phyloP scores from a whole-genome alignment of 2,888 invertebrate genomes.

The Drosophila suboccidentalis region DNA sequence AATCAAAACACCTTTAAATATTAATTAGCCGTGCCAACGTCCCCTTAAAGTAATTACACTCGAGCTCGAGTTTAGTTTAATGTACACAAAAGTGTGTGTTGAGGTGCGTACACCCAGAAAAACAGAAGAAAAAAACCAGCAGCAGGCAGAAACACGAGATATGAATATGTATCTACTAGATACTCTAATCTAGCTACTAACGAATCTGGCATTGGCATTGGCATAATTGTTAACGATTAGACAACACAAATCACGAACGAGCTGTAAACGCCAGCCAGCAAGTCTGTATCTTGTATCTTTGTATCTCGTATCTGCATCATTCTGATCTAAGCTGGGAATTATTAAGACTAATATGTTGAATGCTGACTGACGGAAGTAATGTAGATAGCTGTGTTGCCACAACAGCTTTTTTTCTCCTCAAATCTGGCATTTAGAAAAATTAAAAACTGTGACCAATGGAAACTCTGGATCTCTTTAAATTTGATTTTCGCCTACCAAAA shows the following conservation, averaged over 20 bases:
- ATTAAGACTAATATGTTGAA: slow-evolving; percentile 72
- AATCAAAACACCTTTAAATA: slow-evolving; percentile 76
- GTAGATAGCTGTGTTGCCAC: slow-evolving; percentile 29
- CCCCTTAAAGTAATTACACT: slow-evolving; percentile 53
- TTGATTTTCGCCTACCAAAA: too few relatives aligned
- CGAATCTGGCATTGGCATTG: slow-evolving; percentile 37
- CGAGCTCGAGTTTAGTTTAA: slow-evolving; percentile 11
- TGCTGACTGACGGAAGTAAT: slow-evolving; percentile 78
- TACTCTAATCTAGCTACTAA: slow-evolving; percentile 52
- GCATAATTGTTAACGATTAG: slow-evolving; percentile 75
- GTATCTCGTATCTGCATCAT: slow-evolving; percentile 29
- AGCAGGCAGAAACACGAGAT: neutral
- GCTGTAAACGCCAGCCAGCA: slow-evolving; percentile 57
- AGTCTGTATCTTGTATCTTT: slow-evolving; percentile 5
- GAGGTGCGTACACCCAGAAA: slow-evolving; percentile 66
- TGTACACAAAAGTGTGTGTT: slow-evolving; percentile 59
- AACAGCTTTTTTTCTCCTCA: neutral
- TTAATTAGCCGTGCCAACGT: slow-evolving; percentile 64
- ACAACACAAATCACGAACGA: slow-evolving; percentile 76
- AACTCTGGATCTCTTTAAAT: neutral
- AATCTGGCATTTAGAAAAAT: neutral
- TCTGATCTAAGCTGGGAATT: slow-evolving; percentile 67
- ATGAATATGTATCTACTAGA: slow-evolving; percentile 30
- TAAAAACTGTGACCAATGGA: neutral
- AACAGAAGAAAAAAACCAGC: slow-evolving; percentile 10